Percentiles rank a stretch among this genome's conserved stretches.
phyloP scores from a whole-genome alignment of 2,797 vertebrate genomes.

The Dallia pectoralis region DNA sequence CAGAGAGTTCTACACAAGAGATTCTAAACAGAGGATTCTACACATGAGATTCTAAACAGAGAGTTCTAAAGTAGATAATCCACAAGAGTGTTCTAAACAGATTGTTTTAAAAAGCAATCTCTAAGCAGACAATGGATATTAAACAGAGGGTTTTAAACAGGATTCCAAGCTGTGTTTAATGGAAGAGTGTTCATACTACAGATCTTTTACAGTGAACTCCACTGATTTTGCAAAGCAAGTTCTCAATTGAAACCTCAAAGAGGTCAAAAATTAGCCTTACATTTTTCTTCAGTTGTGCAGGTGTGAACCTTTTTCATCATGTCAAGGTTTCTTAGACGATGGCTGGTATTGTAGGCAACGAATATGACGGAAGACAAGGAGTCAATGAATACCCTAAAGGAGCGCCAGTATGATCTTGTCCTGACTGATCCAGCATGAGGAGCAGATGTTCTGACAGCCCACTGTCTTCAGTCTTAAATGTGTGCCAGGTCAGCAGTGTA shows the following conservation, averaged over 20 bases:
- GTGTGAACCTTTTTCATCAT: background rate
- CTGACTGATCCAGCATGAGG: background rate
- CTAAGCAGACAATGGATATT: no score
- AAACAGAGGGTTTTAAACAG: no score
- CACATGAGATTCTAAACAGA: no score
- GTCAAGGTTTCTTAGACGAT: background rate
- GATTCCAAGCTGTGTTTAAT: constrained; percentile 16
- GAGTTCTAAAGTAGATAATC: no score
- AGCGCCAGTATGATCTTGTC: constrained; percentile 8
- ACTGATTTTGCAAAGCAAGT: background rate
- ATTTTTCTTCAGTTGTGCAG: background rate
- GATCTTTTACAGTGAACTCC: constrained; percentile 22
- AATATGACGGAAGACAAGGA: background rate
- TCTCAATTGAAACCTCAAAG: background rate
- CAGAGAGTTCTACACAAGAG: no score
- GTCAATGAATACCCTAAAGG: background rate
- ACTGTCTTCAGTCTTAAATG: constrained; percentile 13
- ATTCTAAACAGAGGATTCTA: no score
- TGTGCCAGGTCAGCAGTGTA: background rate
- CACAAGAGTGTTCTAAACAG: no score
- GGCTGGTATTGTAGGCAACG: background rate
- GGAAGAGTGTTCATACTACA: constrained; percentile 37
- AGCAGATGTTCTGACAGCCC: constrained; percentile 9
- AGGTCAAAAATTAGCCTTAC: background rate
- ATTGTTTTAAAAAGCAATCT: no score